Evolutionary conservation across 1,140 invertebrate species (phyloP).

Genomic region (Temnothorax longispinosus): DNA sequence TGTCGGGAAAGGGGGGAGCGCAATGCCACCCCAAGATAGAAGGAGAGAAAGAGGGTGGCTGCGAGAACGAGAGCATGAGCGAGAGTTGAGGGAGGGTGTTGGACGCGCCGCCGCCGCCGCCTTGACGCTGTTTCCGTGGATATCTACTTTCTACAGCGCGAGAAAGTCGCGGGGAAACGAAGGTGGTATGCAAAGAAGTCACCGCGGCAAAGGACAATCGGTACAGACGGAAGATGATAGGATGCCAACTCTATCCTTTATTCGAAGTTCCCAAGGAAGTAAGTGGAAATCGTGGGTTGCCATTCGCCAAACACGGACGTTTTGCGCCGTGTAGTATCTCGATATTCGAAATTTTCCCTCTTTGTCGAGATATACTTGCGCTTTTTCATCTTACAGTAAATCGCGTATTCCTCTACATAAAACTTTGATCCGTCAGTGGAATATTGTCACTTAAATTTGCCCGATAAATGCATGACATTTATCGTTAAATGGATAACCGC

Average conservation of each 20-base stretch:
- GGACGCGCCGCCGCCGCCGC: slow-evolving; percentile 76
- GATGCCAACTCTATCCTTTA: slow-evolving; percentile 53
- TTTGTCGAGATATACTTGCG: neutral
- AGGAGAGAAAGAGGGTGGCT: slow-evolving; percentile 46
- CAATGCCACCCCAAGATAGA: slow-evolving; percentile 58
- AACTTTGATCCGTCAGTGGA: slow-evolving; percentile 58
- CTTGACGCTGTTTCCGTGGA: slow-evolving; percentile 71
- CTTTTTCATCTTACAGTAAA: slow-evolving; percentile 53
- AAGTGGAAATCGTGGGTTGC: slow-evolving; percentile 77
- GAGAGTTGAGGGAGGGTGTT: slow-evolving; percentile 22
- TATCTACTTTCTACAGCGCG: slow-evolving; percentile 54
- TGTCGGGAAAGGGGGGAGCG: slow-evolving; percentile 3
- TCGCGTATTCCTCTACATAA: slow-evolving; percentile 62
- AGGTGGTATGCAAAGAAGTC: slow-evolving; percentile 48
- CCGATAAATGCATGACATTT: neutral
- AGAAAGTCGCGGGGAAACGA: slow-evolving; percentile 41
- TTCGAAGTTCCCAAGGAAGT: slow-evolving; percentile 66
- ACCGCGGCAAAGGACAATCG: neutral
- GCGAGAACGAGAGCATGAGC: slow-evolving; percentile 3
- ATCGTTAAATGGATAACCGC: neutral
- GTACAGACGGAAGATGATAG: slow-evolving; percentile 26
- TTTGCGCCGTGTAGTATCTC: slow-evolving; percentile 11
- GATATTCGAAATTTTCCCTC: slow-evolving; percentile 59
- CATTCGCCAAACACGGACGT: slow-evolving; percentile 62
- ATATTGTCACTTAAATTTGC: neutral